Base-by-base conservation (phyloP, 2,113 vertebrate genomes). In the Salvelinus sp. region DNA sequence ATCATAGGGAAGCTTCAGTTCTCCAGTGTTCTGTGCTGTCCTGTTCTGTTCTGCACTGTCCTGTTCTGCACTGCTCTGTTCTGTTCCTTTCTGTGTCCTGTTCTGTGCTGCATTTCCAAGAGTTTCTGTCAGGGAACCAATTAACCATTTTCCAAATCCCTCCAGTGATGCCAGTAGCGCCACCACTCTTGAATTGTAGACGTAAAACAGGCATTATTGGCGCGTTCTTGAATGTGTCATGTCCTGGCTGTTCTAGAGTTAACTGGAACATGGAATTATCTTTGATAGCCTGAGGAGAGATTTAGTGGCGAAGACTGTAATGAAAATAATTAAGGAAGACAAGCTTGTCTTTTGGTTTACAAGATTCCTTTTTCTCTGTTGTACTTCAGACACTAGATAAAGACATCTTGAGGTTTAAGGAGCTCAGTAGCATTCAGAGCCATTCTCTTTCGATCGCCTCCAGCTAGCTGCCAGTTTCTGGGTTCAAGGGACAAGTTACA, bases 401-500 rank as follows among this genome's bases (percentile, higher is more conserved):
- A 88, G 72, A 83, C 76, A 75, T 87, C 75, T 76, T 54, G 77
- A 66, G 69, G 80, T 78, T 74, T 44, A 10, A 67, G 23, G 18
- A 44, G 38, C 76, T 81, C 63, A 57, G 78, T 47, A 72, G 57
- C 69, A 79, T 74, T 87, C 44, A 76, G 78, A 54, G 20, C 58
- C 20, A 79, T 70, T 76, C 78, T 82, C 74, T 75, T 30, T 30
- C 69, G 50, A 54, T 82, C 27, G 72, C 82, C 77, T 82, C 70
- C 38, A 84, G 84, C 83, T 74, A 76, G 70, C 70, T 79, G 20
- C n/a, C 64, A 64, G 64, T 81, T 80, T 79, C 69, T 73, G 66
- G 68, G 65, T 79, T 22, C 58, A 54, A 69, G 75, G 70, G 75
- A 85, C 72, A 82, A 67, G 63, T 80, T 86, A 54, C 76, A 88